Percentiles rank a stretch among this genome's conserved stretches.
Evolutionary conservation across 2,113 vertebrate genomes (phyloP).

Genomic region (Ammodramus savannarum): DNA sequence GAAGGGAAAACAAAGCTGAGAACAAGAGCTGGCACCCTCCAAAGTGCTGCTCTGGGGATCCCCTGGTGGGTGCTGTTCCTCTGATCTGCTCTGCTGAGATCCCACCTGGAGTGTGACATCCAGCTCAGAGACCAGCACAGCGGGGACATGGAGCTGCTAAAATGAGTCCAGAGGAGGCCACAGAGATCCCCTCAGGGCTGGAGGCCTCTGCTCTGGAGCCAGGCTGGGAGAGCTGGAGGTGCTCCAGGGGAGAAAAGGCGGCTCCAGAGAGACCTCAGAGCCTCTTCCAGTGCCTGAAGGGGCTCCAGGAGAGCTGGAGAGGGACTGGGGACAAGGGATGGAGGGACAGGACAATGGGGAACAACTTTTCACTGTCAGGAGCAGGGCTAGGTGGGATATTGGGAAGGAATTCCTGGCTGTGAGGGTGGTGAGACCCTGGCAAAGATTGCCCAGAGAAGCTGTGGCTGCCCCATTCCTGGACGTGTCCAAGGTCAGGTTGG

Average conservation of each 20-base stretch:
- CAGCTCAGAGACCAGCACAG: neutral
- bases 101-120: neutral
- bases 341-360: fast-evolving
- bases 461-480: neutral
- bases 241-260: neutral
- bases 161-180: neutral
- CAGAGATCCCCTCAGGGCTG: neutral
- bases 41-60: neutral
- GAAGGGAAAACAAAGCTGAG: neutral
- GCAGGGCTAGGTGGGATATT: fast-evolving
- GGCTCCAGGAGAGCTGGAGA: neutral
- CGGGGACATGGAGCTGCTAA: neutral
- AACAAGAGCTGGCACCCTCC: neutral
- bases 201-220: neutral
- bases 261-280: neutral
- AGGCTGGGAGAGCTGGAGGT: neutral
- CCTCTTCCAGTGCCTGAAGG: fast-evolving
- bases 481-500: fast-evolving
- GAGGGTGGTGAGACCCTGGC: fast-evolving
- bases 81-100: neutral
- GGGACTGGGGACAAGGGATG: fast-evolving
- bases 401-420: fast-evolving
- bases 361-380: fast-evolving
- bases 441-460: neutral
- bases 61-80: neutral